These are phyloP conservation scores for Ochropleura leucogaster DNA, from an alignment of 2,888 invertebrate species.

Conservation along the genomic window DNA sequence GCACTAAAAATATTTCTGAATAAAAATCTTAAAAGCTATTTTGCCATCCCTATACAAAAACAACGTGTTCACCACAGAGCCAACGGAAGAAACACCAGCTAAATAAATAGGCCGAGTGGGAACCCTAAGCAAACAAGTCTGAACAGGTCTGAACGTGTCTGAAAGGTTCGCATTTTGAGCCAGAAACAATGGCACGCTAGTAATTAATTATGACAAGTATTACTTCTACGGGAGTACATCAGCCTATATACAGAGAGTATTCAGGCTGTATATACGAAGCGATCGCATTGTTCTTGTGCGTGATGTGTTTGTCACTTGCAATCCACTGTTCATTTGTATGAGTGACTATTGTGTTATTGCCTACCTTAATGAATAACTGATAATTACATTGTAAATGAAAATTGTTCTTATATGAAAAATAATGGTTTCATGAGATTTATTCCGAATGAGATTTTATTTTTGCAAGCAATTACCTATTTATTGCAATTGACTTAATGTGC, in stretches of 20 bases:
- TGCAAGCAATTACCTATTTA: too few species aligned
- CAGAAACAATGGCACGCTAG: slow-evolving; percentile 48
- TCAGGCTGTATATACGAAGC: not conserved
- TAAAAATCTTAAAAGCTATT: not conserved
- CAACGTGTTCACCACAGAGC: slow-evolving; percentile 22
- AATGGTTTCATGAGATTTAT: too few species aligned
- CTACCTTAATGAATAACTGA: not conserved
- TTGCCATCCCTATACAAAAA: slow-evolving; percentile 20
- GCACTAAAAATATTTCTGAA: not conserved
- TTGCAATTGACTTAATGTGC: too few species aligned
- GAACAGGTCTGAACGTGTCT: slow-evolving; percentile 45
- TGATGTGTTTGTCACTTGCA: slow-evolving; percentile 25
- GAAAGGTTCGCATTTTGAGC: slow-evolving; percentile 56
- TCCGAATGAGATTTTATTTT: too few species aligned
- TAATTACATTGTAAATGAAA: not conserved
- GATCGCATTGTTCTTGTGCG: slow-evolving; percentile 19
- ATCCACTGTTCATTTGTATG: slow-evolving; percentile 17
- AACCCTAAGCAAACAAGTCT: slow-evolving; percentile 53
- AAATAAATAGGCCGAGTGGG: slow-evolving; percentile 25
- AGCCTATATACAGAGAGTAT: not conserved
- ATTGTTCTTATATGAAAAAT: not conserved
- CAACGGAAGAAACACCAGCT: slow-evolving; percentile 25
- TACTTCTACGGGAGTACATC: slow-evolving; percentile 38
- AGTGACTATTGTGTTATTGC: not conserved
- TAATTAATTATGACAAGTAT: slow-evolving; percentile 66